phyloP scores from a whole-genome alignment of 2,797 vertebrate genomes.

The Merluccius polli region DNA sequence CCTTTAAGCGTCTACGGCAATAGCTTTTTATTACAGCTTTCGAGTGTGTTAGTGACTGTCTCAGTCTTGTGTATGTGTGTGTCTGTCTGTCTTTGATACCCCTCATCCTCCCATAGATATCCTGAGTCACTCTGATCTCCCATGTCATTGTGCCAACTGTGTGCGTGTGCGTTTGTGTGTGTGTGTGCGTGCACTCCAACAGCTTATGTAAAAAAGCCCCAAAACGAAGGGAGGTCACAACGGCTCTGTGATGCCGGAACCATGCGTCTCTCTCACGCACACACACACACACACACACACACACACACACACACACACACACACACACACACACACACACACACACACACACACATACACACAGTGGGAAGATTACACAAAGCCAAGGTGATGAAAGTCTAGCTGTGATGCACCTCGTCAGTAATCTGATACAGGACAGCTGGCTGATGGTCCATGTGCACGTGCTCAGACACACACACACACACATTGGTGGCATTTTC shows the following conservation, averaged over 20 bases:
- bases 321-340: conserved; percentile 9
- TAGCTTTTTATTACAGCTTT: background rate
- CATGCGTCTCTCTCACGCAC: background rate
- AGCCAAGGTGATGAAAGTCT: conserved; percentile 59
- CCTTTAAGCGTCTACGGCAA: background rate
- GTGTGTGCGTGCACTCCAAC: conserved; percentile 23
- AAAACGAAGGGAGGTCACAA: conserved; percentile 31
- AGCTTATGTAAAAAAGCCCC: conserved; percentile 54
- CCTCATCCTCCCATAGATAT: conserved; percentile 53
- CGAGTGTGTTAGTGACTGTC: conserved; percentile 14
- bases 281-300: background rate
- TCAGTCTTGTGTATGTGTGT: conserved; percentile 39
- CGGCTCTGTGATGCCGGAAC: conserved; percentile 11
- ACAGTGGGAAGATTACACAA: conserved; percentile 59
- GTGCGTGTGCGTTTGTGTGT: background rate
- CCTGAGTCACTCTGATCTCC: conserved; percentile 58
- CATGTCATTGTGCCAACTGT: conserved; percentile 56
- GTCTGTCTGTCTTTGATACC: conserved; percentile 42
- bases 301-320: conserved; percentile 12
- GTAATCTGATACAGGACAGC: conserved; percentile 59
- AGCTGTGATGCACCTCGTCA: conserved; percentile 45
- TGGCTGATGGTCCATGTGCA: conserved; percentile 38
- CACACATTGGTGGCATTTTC: conserved; percentile 8
- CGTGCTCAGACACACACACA: conserved; percentile 6
- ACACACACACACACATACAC: conserved; percentile 12